phyloP scores from a whole-genome alignment of 2,888 invertebrate species.

The Nemoura dubitans region DNA sequence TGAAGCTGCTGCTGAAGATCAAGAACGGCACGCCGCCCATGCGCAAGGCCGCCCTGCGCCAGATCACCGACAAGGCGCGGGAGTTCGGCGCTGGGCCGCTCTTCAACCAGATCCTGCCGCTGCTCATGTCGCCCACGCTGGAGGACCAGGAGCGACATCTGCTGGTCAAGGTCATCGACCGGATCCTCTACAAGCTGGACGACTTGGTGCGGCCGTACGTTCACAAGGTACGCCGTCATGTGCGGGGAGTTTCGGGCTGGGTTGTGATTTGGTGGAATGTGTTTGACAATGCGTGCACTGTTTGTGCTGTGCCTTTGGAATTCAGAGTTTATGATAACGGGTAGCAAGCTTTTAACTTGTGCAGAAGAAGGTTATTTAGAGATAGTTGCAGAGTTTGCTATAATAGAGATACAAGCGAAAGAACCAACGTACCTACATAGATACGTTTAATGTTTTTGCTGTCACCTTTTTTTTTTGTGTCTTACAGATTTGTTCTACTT shows the following conservation, averaged over 20 bases:
- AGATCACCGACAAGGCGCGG: conserved; percentile 98
- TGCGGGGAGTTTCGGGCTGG: not conserved
- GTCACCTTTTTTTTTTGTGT: too few relatives aligned
- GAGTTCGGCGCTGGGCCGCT: conserved; percentile 98
- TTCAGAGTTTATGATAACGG: too few relatives aligned
- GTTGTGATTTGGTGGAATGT: too few relatives aligned
- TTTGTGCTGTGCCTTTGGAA: too few relatives aligned
- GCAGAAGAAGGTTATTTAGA: too few relatives aligned
- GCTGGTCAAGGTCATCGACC: conserved; percentile 97
- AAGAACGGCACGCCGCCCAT: conserved; percentile 99
- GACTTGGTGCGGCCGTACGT: conserved; percentile 99
- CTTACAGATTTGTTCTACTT: too few relatives aligned
- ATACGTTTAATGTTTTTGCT: too few relatives aligned
- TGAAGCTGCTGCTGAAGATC: conserved; percentile 97
- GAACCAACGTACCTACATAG: too few relatives aligned
- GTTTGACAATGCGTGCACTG: too few relatives aligned
- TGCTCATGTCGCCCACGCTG: conserved; percentile 99
- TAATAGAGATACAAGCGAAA: too few relatives aligned
- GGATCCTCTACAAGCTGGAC: conserved; percentile 97
- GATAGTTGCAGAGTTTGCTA: too few relatives aligned
- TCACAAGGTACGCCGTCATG: conserved; percentile 80
- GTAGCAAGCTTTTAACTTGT: too few relatives aligned
- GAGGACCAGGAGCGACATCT: conserved; percentile 99
- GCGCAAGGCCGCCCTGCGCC: conserved; percentile 96
- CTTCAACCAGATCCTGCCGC: conserved; percentile 98